Base-by-base conservation (phyloP, 2,888 invertebrate species). In the Diachrysia chrysitis region DNA sequence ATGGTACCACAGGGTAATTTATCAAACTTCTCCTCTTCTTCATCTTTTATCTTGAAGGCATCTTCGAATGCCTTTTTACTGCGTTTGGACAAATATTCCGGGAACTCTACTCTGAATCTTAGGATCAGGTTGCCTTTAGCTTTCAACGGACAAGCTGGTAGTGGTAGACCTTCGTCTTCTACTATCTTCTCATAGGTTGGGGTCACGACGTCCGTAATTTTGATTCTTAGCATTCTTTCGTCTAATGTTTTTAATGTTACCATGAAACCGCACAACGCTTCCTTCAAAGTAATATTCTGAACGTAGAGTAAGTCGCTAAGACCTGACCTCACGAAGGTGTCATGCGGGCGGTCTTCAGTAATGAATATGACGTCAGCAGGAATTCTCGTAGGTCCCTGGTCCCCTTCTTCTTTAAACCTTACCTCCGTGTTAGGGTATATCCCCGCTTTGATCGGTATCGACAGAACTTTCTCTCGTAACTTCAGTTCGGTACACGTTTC, bases 311-410 rank as follows among this genome's bases (percentile, higher is more conserved):
- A 93, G 90, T 98, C 96, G 79, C 97, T 96, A 14, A 92, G 71
- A 1, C 96, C 96, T 46, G 97, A 96, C 63, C 97, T 95, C 37
- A 94, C 88, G 88, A 96, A 98, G 0, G 91, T 90, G 0, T 96
- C 96, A 85, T 98, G 97, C 0, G 97, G 96, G 67, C 96, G 96
- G 78, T 98, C 98, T 87, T 97, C 96, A 0, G 96, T 97, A 63
- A 97, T 94, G 85, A 98, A 98, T 70, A 98, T 95, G 0, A 98
- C 96, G 87, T 98, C 98, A 29, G 97, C 97, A 71, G 97, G 97
- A 77, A 97, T 96, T 82, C 96, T 96, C 2, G 97, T 96, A 0
- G 97, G 97, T 29, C 97, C 96, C 82, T 97, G 97, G 89, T 98
- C 98, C 0, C 98, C 98, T 90, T 97, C 97, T 83, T 97, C 97